Base-by-base conservation (phyloP, 2,888 invertebrate species). In the Drosophila dives region DNA sequence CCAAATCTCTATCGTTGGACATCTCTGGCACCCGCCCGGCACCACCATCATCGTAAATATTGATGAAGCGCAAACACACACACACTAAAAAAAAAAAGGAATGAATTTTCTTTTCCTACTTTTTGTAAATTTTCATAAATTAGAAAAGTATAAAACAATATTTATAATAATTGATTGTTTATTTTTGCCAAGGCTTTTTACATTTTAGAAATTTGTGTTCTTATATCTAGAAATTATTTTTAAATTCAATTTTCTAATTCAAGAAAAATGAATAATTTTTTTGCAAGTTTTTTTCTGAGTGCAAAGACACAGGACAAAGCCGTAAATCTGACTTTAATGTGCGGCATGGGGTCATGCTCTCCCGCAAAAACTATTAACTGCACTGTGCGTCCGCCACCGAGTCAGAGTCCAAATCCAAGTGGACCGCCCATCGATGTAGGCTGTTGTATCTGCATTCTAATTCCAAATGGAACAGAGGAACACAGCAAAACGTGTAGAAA, bases 11-110 rank as follows among this genome's bases (percentile, higher is more conserved):
- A 34, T 32, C 38, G 23, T 17, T 29, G 15, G n/a, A 12, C 23
- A 23, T 20, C 48, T 38, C 26, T 40, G 51, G 20, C 51, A 59
- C 66, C 70, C 56, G 64, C 72, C 64, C 60, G 20, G 53, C 51
- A 51, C 40, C 66, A 51, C 54, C 74, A 80, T 86, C 77, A 72
- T 65, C 87, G 86, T 86, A 77, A 89, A 89, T 86, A 87, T 89
- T 78, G 75, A 62, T 84, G 84, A 45, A 67, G 54, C 56, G 29
- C 58, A 62, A 23, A 61, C 29, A 23, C 15, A 45, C 15, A 1
- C 2, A 23, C 45, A 45, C 45, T 45, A 23, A 45, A 23, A 45
- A 45, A 45, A 8, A 20, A 20, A 1, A 1, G 3, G 7, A 20
- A 45, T 12, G 12, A 12, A 7, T 17, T 10, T 38, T 17, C 38